Conservation (phyloP, 2,113 vertebrate genomes). For the Pardalotus punctatus region DNA sequence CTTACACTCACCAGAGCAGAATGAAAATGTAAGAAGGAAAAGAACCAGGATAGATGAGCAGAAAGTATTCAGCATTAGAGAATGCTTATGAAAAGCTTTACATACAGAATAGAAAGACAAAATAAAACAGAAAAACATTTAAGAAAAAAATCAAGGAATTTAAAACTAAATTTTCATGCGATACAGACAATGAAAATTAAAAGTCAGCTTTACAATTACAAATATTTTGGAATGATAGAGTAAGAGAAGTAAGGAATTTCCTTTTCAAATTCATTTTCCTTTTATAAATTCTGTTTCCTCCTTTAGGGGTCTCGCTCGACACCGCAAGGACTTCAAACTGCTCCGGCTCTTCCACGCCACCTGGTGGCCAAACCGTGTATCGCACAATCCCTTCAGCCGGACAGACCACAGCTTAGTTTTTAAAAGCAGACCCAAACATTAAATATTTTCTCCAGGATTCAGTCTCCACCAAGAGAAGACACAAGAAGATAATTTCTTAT, state of each 20-base stretch:
- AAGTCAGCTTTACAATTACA: background rate
- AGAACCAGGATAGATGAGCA: conserved; percentile 66
- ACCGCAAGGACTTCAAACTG: fast-evolving
- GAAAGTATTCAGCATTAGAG: conserved; percentile 68
- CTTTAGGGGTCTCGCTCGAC: background rate
- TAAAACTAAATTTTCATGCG: background rate
- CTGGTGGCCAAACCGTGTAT: conserved; percentile 38
- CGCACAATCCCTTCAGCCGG: background rate
- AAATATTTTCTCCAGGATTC: background rate
- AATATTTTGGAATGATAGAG: background rate
- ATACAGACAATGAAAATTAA: background rate
- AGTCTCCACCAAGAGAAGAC: background rate
- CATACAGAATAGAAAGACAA: conserved; percentile 55
- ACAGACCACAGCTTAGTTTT: background rate
- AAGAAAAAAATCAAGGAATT: background rate
- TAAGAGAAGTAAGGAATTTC: conserved; percentile 1
- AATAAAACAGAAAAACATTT: conserved; percentile 51
- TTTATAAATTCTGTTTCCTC: background rate
- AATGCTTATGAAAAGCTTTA: conserved; percentile 67
- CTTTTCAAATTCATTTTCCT: background rate
- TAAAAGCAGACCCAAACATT: background rate
- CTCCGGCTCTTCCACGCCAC: conserved; percentile 39
- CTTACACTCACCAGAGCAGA: conserved; percentile 70
- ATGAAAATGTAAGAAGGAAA: conserved; percentile 68
- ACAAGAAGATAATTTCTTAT: background rate